Percentiles rank a stretch among this genome's conserved stretches.
Evolutionary conservation across 2,113 vertebrate species (phyloP).

Genomic region (Ptilonorhynchus violaceus): DNA sequence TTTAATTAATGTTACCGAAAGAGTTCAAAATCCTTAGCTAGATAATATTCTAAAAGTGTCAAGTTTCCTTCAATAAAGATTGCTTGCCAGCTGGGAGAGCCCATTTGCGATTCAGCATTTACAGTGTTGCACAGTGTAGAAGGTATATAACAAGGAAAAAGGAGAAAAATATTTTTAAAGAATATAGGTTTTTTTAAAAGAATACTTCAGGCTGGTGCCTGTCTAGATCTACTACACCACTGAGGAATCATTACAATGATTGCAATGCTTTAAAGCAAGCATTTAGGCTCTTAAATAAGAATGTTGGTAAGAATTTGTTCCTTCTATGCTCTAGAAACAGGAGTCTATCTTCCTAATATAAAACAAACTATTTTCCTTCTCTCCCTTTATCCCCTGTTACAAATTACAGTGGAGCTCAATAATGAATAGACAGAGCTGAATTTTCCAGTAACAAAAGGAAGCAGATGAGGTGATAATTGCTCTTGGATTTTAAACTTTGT

Average conservation of each 20-base stretch:
- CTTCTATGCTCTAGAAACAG: not conserved
- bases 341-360: conserved; percentile 26
- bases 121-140: not conserved
- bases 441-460: conserved; percentile 6
- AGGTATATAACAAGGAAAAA: not conserved
- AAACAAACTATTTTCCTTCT: not conserved
- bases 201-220: not conserved
- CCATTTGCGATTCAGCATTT: not conserved
- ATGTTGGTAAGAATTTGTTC: not conserved
- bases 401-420: conserved; percentile 37
- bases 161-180: not conserved
- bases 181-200: not conserved
- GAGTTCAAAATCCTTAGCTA: not conserved
- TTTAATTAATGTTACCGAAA: not conserved
- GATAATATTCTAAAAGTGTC: not conserved
- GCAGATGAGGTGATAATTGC: conserved; percentile 5
- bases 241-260: not conserved
- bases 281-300: conserved; percentile 34
- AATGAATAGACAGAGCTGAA: conserved; percentile 6
- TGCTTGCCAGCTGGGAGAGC: not conserved
- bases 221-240: not conserved
- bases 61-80: not conserved
- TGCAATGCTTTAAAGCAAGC: not conserved
- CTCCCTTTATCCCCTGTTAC: not conserved
- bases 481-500: conserved; percentile 9